phyloP scores from a whole-genome alignment of 2,113 vertebrate species.

The Macrotus californicus region DNA sequence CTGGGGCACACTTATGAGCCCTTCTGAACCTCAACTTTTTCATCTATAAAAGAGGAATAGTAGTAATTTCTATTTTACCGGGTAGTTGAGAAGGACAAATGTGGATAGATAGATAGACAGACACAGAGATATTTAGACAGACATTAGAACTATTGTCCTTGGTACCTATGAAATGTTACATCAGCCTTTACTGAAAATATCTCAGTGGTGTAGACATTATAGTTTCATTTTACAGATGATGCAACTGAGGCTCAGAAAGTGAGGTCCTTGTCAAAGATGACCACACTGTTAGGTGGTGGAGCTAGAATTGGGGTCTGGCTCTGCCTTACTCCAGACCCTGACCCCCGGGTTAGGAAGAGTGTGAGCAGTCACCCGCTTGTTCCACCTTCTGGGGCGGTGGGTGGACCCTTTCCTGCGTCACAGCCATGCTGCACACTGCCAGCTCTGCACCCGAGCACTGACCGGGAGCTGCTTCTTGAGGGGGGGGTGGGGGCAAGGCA shows the following conservation, averaged over 20 bases:
- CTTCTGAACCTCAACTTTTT: not conserved
- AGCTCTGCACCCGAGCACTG: fast-evolving
- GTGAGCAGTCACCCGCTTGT: too few relatives aligned
- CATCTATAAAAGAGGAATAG: not conserved
- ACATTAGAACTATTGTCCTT: not conserved
- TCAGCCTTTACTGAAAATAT: not conserved
- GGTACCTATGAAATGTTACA: not conserved
- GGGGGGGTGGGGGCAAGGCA: not conserved
- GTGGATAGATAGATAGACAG: not conserved
- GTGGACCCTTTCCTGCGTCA: too few relatives aligned
- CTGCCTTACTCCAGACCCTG: not conserved
- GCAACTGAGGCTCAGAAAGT: not conserved
- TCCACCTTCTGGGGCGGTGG: not conserved
- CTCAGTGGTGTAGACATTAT: not conserved
- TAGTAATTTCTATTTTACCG: not conserved
- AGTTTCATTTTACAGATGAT: not conserved
- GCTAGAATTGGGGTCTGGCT: not conserved
- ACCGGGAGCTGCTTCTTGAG: not conserved
- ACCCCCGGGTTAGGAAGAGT: not conserved
- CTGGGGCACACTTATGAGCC: not conserved
- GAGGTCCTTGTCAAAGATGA: not conserved
- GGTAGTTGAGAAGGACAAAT: not conserved
- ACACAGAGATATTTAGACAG: not conserved
- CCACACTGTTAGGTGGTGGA: not conserved
- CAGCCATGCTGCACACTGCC: fast-evolving